Conservation (phyloP, 2,113 vertebrate species). For the Carassius gibelio region DNA sequence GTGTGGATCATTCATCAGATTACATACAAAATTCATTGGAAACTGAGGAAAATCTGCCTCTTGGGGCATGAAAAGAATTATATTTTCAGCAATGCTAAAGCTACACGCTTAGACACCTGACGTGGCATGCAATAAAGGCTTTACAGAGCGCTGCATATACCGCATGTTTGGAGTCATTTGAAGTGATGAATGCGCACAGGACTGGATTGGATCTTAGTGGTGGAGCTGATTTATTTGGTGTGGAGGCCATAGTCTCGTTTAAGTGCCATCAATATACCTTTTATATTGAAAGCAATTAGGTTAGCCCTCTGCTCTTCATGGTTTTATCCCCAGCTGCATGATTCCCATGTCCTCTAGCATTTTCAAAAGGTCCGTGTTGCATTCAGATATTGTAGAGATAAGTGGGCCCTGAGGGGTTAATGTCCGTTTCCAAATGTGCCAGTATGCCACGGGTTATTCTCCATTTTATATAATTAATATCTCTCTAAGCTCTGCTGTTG, state of each 20-base stretch:
- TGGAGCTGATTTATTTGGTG: constrained; percentile 28
- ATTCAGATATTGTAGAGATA: constrained; percentile 58
- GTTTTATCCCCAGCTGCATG: constrained; percentile 1
- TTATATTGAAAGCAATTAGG: constrained; percentile 40
- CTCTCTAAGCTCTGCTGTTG: constrained; percentile 24
- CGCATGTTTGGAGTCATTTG: constrained; percentile 23
- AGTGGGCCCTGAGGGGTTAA: constrained; percentile 73
- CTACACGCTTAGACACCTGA: constrained; percentile 23
- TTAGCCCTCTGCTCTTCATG: background rate
- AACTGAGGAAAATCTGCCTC: constrained; percentile 5
- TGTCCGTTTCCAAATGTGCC: constrained; percentile 71
- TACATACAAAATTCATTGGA: constrained; percentile 13
- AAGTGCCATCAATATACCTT: constrained; percentile 48
- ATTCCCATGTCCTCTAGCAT: constrained; percentile 23
- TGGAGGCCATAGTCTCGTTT: constrained; percentile 30
- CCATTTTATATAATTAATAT: constrained; percentile 54
- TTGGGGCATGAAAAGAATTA: background rate
- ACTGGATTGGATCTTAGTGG: constrained; percentile 28
- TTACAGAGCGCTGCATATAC: background rate
- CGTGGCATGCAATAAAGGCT: constrained; percentile 11
- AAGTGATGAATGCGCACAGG: constrained; percentile 2
- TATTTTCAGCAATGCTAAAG: constrained; percentile 24
- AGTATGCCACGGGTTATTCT: constrained; percentile 50
- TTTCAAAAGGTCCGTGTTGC: constrained; percentile 34
- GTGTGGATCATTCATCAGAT: constrained; percentile 32